A percentile compares a stretch with the other conserved stretches of the same genome.
Evolutionary conservation across 2,888 invertebrate species (phyloP).

Genomic region (Tetanocera ferruginea): DNA sequence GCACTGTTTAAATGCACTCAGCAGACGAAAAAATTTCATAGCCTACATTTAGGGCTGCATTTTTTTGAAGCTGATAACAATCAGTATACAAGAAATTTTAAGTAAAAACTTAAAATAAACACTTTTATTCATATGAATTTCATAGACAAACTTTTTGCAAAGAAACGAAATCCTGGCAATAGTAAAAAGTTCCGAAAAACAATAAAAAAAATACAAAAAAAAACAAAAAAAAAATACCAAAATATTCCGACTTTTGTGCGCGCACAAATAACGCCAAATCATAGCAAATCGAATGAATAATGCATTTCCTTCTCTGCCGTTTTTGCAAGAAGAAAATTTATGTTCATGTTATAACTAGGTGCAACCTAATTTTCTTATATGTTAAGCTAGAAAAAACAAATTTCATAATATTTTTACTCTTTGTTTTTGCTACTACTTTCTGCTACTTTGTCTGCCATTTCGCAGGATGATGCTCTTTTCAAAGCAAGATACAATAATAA

Average conservation of each 20-base stretch:
- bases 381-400: background rate
- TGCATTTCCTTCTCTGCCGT: slow-evolving; percentile 1
- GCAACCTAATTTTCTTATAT: background rate
- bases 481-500: too few species aligned
- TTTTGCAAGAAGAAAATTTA: background rate
- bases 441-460: too few species aligned
- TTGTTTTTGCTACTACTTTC: too few species aligned
- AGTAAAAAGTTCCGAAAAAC: background rate
- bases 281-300: background rate
- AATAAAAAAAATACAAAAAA: too few species aligned
- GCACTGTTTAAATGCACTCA: too few species aligned
- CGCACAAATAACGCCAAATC: background rate
- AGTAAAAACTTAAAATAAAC: too few species aligned
- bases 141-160: background rate
- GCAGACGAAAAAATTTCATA: background rate
- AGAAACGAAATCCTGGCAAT: background rate
- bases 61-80: background rate
- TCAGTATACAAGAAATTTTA: too few species aligned
- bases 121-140: too few species aligned
- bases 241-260: background rate
- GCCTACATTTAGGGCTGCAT: background rate
- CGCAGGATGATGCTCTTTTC: too few species aligned
- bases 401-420: too few species aligned
- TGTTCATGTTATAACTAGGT: background rate
- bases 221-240: background rate